A percentile compares a stretch with the other conserved stretches of the same genome.
phyloP scores from a whole-genome alignment of 2,888 invertebrate genomes.

The Tachina lurida region DNA sequence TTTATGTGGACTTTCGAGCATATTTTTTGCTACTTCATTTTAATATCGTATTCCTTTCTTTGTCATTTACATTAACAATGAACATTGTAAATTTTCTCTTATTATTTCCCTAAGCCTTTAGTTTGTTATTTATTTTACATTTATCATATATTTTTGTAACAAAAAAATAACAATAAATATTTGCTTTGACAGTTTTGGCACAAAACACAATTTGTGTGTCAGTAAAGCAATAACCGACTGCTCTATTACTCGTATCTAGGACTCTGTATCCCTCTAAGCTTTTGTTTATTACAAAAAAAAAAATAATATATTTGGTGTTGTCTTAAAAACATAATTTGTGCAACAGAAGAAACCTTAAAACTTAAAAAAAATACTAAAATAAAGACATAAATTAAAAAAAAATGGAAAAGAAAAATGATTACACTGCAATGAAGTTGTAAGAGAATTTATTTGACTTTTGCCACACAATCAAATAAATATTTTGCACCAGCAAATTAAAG shows the following conservation, averaged over 20 bases:
- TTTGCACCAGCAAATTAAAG: not conserved
- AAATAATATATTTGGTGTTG: not conserved
- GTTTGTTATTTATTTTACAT: conserved; percentile 7
- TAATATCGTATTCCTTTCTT: not conserved
- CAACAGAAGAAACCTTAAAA: conserved; percentile 63
- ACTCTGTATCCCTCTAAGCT: conserved; percentile 27
- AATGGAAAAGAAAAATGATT: not conserved
- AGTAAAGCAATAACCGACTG: not conserved
- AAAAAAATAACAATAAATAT: conserved; percentile 30
- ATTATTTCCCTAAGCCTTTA: conserved; percentile 12
- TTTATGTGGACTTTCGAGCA: not conserved
- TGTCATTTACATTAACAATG: not conserved
- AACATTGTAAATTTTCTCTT: not conserved
- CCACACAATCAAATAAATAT: not conserved
- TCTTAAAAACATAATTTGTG: conserved; percentile 11
- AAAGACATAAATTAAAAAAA: conserved; percentile 43
- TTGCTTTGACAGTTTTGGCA: conserved; percentile 53
- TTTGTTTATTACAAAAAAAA: not conserved
- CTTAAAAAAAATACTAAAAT: conserved; percentile 48
- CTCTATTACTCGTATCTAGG: conserved; percentile 17
- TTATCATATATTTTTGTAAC: conserved; percentile 19
- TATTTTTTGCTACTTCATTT: not conserved
- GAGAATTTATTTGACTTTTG: not conserved
- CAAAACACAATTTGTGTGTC: conserved; percentile 43
- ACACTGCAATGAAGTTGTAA: not conserved